Evolutionary conservation across 1,140 invertebrate genomes (phyloP).

Genomic region (Tetragonula clypearis): DNA sequence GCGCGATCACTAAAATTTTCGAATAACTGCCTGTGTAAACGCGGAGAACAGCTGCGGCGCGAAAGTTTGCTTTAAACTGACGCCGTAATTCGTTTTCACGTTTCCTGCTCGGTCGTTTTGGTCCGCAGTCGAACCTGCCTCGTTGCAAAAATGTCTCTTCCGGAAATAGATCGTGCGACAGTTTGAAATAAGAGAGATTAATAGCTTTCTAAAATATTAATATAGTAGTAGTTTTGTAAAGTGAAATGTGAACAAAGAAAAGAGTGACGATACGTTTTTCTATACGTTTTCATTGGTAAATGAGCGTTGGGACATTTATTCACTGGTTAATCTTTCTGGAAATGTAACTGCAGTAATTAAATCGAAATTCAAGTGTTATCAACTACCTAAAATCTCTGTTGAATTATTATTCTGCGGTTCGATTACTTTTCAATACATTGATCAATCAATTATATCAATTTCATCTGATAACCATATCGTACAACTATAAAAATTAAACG

Average conservation of each 20-base stretch:
- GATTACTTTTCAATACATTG: too few relatives aligned
- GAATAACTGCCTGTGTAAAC: background rate
- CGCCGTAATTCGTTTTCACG: background rate
- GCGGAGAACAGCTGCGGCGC: background rate
- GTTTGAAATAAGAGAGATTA: background rate
- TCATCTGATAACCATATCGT: too few relatives aligned
- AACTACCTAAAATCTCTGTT: too few relatives aligned
- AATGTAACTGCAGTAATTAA: too few relatives aligned
- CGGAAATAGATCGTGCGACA: background rate
- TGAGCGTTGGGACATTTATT: too few relatives aligned
- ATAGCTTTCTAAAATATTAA: background rate
- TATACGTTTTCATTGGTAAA: too few relatives aligned
- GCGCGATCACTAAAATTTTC: constrained; percentile 14
- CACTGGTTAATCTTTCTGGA: too few relatives aligned
- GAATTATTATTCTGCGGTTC: too few relatives aligned
- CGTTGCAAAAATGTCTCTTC: background rate
- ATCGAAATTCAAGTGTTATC: too few relatives aligned
- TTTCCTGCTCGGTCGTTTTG: background rate
- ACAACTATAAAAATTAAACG: too few relatives aligned
- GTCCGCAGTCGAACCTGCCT: background rate
- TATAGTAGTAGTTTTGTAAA: too few relatives aligned
- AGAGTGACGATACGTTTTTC: background rate
- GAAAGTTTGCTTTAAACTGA: background rate
- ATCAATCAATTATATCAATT: too few relatives aligned
- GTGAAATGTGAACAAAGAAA: background rate